Conservation (phyloP, 2,888 invertebrate species). For the Leptopilina syphax region DNA sequence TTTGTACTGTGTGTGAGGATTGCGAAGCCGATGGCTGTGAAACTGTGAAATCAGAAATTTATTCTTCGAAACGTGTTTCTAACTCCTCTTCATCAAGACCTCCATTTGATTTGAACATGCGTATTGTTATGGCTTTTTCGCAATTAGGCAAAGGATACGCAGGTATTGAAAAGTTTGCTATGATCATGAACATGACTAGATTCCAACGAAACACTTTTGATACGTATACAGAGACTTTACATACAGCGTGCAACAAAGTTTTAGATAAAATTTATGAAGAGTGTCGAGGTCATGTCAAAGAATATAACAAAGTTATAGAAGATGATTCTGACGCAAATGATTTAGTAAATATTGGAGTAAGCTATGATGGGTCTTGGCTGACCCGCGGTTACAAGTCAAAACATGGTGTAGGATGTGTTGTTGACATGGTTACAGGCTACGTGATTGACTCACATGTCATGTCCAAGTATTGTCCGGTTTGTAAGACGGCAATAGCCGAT, state of each 20-base stretch:
- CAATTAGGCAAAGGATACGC: slow-evolving; percentile 47
- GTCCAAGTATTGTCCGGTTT: slow-evolving; percentile 11
- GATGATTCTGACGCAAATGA: no score
- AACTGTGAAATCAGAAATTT: slow-evolving; percentile 29
- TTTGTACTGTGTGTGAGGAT: slow-evolving; percentile 40
- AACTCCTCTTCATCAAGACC: slow-evolving; percentile 37
- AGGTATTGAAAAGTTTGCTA: slow-evolving; percentile 45
- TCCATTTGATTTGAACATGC: slow-evolving; percentile 48
- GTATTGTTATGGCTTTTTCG: slow-evolving; percentile 46
- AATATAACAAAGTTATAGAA: no score
- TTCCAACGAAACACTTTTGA: slow-evolving; percentile 34
- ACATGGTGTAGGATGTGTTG: not conserved
- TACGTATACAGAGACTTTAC: slow-evolving; percentile 6
- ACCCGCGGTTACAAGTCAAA: no score
- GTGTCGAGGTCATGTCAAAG: slow-evolving; percentile 14
- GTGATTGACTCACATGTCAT: not conserved
- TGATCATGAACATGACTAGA: slow-evolving; percentile 45
- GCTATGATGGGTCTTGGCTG: no score
- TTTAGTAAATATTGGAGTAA: no score
- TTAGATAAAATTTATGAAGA: slow-evolving; percentile 40
- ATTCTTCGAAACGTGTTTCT: slow-evolving; percentile 39
- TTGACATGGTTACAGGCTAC: not conserved
- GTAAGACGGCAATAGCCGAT: not conserved
- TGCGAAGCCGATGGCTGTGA: slow-evolving; percentile 41
- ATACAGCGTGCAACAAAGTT: slow-evolving; percentile 18